phyloP scores from a whole-genome alignment of 1,140 invertebrate genomes.

The Drosophila pandora region DNA sequence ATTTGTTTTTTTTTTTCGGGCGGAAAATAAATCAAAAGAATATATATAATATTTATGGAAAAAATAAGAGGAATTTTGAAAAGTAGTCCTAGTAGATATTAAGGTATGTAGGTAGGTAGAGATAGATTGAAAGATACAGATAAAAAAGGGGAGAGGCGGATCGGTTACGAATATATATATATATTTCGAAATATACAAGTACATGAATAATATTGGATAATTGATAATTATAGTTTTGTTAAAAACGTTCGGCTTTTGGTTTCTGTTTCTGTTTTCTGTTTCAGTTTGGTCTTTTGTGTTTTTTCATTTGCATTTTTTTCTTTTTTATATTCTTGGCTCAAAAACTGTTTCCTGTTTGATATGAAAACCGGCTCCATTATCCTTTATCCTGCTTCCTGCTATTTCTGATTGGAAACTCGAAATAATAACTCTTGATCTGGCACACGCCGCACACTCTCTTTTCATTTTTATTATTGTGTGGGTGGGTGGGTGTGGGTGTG shows the following conservation, averaged over 20 bases:
- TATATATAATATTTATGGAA: neutral
- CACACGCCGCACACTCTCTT: conserved; percentile 21
- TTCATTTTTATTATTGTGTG: neutral
- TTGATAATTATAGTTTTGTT: conserved; percentile 46
- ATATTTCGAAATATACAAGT: conserved; percentile 62
- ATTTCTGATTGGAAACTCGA: conserved; percentile 2
- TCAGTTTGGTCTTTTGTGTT: neutral
- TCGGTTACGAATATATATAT: conserved; percentile 48
- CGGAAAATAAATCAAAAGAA: conserved; percentile 10
- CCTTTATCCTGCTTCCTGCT: neutral
- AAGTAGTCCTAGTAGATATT: conserved; percentile 1
- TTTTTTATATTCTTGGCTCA: conserved; percentile 3
- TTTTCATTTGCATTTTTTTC: neutral
- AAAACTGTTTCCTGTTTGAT: conserved; percentile 23
- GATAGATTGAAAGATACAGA: conserved; percentile 18
- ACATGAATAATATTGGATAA: conserved; percentile 60
- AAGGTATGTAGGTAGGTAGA: conserved; percentile 16
- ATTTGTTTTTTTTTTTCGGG: neutral
- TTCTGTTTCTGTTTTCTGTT: conserved; percentile 1
- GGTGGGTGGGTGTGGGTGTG: neutral
- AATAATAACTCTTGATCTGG: conserved; percentile 33
- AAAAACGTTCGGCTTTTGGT: conserved; percentile 5
- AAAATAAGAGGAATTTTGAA: neutral
- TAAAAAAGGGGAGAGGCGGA: conserved; percentile 27
- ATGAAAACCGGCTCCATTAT: conserved; percentile 1